Conservation (phyloP, 2,797 vertebrate genomes). For the Acrossocheilus wenchowensis region DNA sequence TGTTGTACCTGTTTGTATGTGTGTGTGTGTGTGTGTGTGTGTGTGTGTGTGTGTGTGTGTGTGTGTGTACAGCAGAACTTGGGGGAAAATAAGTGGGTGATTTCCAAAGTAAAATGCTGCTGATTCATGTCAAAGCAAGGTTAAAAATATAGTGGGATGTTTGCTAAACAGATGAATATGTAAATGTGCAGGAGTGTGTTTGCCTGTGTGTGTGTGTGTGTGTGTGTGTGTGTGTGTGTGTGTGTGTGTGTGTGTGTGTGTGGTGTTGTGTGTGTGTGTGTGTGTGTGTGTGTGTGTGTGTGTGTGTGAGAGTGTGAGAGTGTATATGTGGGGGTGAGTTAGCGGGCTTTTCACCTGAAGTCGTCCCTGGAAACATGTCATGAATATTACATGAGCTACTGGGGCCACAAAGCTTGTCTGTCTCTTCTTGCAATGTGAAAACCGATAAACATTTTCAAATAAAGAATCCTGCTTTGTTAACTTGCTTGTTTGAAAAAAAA, state of each 20-base stretch:
- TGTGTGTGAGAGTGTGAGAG: constrained; percentile 15
- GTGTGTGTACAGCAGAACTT: constrained; percentile 34
- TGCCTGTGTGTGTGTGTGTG: constrained; percentile 3
- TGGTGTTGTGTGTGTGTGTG: constrained; percentile 9
- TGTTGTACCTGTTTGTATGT: constrained; percentile 48
- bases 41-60: constrained; percentile 51
- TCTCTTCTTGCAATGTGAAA: constrained; percentile 85
- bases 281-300: constrained; percentile 45
- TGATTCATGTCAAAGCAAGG: constrained; percentile 53
- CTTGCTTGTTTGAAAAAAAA: constrained; percentile 38
- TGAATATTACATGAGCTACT: constrained; percentile 75
- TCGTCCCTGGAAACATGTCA: constrained; percentile 80
- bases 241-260: constrained; percentile 39
- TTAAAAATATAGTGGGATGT: constrained; percentile 35
- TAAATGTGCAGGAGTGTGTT: constrained; percentile 44
- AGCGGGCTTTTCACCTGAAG: constrained; percentile 77
- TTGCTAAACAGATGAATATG: constrained; percentile 50
- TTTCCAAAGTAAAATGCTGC: constrained; percentile 58
- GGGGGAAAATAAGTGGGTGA: constrained; percentile 17
- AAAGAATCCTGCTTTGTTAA: constrained; percentile 83
- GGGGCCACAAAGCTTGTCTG: constrained; percentile 86
- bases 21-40: constrained; percentile 46
- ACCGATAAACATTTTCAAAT: constrained; percentile 82
- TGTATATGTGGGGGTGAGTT: constrained; percentile 68
- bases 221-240: constrained; percentile 40